Evolutionary conservation across 2,888 invertebrate genomes (phyloP).

Genomic region (Chymomyza caudatula): DNA sequence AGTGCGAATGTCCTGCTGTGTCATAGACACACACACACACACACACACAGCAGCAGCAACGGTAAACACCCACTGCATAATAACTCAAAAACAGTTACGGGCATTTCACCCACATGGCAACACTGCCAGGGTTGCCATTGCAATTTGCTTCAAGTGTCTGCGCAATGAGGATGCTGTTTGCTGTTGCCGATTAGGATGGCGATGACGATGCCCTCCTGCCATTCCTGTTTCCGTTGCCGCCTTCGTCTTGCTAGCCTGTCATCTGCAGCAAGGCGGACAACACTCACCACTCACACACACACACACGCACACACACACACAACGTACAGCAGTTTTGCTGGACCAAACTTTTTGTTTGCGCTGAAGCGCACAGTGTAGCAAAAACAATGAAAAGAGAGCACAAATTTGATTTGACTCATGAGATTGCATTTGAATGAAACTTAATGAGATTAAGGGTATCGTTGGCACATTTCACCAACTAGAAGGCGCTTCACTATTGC

Average conservation of each 20-base stretch:
- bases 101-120: neutral
- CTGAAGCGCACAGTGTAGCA: conserved; percentile 35
- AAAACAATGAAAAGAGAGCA: neutral
- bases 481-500: too few species aligned
- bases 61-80: conserved; percentile 63
- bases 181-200: neutral
- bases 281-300: conserved; percentile 16
- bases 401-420: neutral
- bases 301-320: conserved; percentile 24
- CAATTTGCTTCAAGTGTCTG: conserved; percentile 66
- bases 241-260: conserved; percentile 58
- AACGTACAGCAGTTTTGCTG: conserved; percentile 50
- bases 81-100: conserved; percentile 76
- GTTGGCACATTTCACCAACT: too few species aligned
- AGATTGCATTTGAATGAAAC: too few species aligned
- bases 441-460: too few species aligned
- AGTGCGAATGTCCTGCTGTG: conserved; percentile 58
- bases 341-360: conserved; percentile 43
- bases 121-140: conserved; percentile 24
- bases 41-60: conserved; percentile 23
- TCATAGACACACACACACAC: conserved; percentile 31
- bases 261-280: conserved; percentile 41
- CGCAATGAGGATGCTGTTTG: conserved; percentile 17
- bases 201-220: neutral
- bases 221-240: conserved; percentile 10